Evolutionary conservation across 2,113 vertebrate species (phyloP), one percentile per base, ranked within the genome.

Genomic region (Myotis lucifugus): DNA sequence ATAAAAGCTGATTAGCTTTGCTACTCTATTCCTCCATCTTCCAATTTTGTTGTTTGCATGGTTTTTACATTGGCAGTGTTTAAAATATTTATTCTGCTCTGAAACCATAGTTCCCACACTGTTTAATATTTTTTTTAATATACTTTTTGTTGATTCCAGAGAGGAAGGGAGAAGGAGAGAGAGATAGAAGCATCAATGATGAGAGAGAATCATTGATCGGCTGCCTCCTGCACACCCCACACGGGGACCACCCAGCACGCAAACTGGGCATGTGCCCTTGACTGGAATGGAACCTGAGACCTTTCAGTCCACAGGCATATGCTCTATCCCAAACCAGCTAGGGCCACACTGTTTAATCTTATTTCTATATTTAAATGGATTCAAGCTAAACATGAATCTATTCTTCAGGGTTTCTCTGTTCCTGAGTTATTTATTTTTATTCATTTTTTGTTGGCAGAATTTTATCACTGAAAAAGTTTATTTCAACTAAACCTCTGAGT

Each of bases 41-140:
- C 59, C 56, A 88, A 32, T 66, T 92, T 61, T 84, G 37, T 87
- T 92, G 64, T 32, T 87, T 95, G 42, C 25, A 50, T 87, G 81
- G 54, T 32, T 79, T 90, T 76, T 86, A 88, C 37, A 79, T 76
- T 32, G 42, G 78, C 2, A 14, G n/a, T 21, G 42, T 90, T 95
- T 87, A 76, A 88, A 92, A 90, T 87, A 77, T 91, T 70, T 95
- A 46, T 92, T 69, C 10, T 12, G 5, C 85, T 96, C 67, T 93
- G 76, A 12, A 86, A 88, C 37, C 25, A 46, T 48, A 92, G 19
- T 76, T 59, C 37, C 23, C 2, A 69, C 14, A 85, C 3, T 7
- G 7, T 42, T 84, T 90, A 79, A 84, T 66, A 34, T 72, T 73
- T 81, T 46, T 66, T 79, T 9, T 10, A 46, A 46, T 46, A 46